These are phyloP conservation scores for Saimiri boliviensis DNA, from an alignment of 2,113 vertebrate genomes.

Conservation along the genomic window DNA sequence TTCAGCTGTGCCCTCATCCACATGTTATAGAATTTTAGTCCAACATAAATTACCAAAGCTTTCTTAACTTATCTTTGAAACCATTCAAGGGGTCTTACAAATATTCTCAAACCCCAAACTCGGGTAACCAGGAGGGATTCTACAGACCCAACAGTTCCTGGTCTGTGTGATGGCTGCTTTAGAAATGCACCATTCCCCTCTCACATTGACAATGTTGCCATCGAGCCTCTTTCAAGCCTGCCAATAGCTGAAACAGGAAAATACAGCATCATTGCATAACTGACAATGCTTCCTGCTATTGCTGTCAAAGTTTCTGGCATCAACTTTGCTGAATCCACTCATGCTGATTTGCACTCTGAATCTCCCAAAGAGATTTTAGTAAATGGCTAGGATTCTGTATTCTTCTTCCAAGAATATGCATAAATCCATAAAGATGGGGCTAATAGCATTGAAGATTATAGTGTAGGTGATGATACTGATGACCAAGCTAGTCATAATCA, in stretches of 20 bases:
- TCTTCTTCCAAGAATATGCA: not conserved
- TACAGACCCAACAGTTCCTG: no score
- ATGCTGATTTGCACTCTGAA: not conserved
- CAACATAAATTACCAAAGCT: not conserved
- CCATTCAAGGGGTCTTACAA: not conserved
- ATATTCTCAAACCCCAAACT: not conserved
- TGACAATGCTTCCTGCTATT: not conserved
- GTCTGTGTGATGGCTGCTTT: not conserved
- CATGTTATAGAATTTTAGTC: not conserved
- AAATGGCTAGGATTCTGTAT: not conserved
- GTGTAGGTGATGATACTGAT: not conserved
- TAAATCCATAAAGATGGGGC: not conserved
- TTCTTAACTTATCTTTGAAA: not conserved
- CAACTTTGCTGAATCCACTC: not conserved
- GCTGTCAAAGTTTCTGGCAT: not conserved
- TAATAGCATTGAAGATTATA: not conserved
- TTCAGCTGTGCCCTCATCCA: not conserved
- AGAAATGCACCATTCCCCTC: fast-evolving
- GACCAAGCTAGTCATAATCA: not conserved
- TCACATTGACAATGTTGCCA: not conserved
- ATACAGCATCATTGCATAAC: not conserved
- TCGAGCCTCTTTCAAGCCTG: not conserved
- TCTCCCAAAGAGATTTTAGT: not conserved
- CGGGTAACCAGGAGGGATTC: not conserved
- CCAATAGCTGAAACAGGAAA: not conserved